Conservation (phyloP, 2,888 invertebrate species). For the Ennomos erosarius region DNA sequence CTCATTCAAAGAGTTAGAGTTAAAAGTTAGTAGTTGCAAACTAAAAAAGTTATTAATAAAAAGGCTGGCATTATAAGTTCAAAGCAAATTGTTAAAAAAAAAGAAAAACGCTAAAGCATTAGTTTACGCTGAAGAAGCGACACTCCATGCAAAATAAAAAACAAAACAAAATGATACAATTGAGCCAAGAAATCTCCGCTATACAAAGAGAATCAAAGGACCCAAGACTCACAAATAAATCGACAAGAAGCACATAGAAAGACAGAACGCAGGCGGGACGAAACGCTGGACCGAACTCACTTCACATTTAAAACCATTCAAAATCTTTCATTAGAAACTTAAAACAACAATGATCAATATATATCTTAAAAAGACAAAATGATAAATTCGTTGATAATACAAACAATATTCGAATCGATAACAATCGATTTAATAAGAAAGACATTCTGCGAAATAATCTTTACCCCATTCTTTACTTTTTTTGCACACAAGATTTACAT, state of each 20-base stretch:
- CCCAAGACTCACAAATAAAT: constrained; percentile 50
- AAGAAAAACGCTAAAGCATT: constrained; percentile 36
- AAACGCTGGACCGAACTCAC: constrained; percentile 70
- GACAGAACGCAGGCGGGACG: constrained; percentile 50
- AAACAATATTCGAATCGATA: not conserved
- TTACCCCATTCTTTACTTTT: constrained; percentile 7
- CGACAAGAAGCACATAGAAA: constrained; percentile 51
- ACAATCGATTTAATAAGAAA: not conserved
- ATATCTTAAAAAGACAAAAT: constrained; percentile 3
- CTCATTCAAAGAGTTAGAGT: constrained; percentile 62
- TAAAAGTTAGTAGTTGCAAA: constrained; percentile 41
- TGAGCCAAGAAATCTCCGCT: constrained; percentile 52
- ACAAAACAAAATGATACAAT: constrained; percentile 41
- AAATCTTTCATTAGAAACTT: constrained; percentile 37
- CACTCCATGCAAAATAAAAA: constrained; percentile 41
- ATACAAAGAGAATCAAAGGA: constrained; percentile 58
- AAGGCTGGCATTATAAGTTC: constrained; percentile 38
- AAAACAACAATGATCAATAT: constrained; percentile 2
- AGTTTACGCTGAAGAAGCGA: constrained; percentile 45
- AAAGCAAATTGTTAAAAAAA: constrained; percentile 42
- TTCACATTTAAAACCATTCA: constrained; percentile 63
- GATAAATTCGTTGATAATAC: not conserved
- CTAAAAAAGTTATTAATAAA: constrained; percentile 26
- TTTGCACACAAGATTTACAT: not conserved
- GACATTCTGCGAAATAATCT: constrained; percentile 30